These are phyloP conservation scores for Alviniconcha strummeri DNA, from an alignment of 2,888 invertebrate genomes.

Conservation along the genomic window DNA sequence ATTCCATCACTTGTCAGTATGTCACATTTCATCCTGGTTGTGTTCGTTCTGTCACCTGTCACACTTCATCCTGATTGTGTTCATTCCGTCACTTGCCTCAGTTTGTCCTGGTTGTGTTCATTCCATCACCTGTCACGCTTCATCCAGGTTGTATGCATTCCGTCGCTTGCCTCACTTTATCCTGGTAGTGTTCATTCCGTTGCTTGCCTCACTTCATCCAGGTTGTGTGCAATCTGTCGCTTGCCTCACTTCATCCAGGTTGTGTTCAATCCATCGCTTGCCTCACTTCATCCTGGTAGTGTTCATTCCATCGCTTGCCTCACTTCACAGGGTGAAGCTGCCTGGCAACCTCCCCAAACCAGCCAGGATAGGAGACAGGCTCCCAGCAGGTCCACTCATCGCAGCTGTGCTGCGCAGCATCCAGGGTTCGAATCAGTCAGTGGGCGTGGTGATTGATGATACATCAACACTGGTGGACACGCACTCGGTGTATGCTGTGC, in stretches of 20 bases:
- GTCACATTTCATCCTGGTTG: neutral
- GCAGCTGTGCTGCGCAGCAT: neutral
- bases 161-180: neutral
- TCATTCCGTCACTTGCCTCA: neutral
- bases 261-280: neutral
- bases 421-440: neutral
- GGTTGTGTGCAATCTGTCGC: too few relatives aligned
- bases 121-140: neutral
- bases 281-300: neutral
- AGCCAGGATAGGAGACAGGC: neutral
- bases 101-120: neutral
- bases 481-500: neutral
- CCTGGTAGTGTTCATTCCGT: neutral
- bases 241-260: neutral
- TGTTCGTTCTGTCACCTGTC: neutral
- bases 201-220: neutral
- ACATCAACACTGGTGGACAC: neutral
- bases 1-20: neutral
- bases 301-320: neutral
- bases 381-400: neutral
- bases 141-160: neutral
- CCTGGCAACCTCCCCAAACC: neutral
- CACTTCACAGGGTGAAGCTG: neutral
- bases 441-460: slow-evolving; percentile 17
- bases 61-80: neutral